Conservation (phyloP, 1,140 invertebrate species). For the Pentalonia nigronervosa region DNA sequence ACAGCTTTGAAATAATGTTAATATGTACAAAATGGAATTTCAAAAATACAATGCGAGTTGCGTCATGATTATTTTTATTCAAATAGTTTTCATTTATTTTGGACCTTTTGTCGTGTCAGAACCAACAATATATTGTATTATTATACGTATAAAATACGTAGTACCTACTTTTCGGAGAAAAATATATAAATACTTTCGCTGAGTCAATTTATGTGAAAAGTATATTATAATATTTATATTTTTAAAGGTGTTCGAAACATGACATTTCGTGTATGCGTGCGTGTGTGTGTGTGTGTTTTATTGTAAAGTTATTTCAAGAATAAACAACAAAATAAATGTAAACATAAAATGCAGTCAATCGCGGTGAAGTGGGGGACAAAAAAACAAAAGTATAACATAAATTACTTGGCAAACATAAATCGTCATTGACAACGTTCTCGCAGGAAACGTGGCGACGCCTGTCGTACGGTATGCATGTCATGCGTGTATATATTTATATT, state of each 20-base stretch:
- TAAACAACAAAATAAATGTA: slow-evolving; percentile 10
- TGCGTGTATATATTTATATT: not conserved
- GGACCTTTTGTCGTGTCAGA: not conserved
- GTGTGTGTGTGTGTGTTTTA: too few species aligned
- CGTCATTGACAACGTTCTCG: slow-evolving; percentile 20
- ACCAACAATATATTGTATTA: not conserved
- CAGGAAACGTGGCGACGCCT: not conserved
- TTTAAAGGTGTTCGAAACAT: not conserved
- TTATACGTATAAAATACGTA: not conserved
- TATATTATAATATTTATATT: not conserved
- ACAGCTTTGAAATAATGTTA: not conserved
- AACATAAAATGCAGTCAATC: not conserved
- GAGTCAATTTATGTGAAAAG: not conserved
- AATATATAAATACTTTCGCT: not conserved
- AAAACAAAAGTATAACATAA: not conserved
- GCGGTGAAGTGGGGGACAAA: not conserved
- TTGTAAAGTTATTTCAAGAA: not conserved
- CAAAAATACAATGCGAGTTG: not conserved
- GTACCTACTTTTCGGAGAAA: not conserved
- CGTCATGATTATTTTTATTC: not conserved
- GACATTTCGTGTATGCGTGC: not conserved
- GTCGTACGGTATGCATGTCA: not conserved
- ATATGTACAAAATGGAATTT: not conserved
- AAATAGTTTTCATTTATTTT: slow-evolving; percentile 2
- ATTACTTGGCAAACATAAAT: slow-evolving; percentile 7